Evolutionary conservation across 1,140 invertebrate species (phyloP), one percentile per base, ranked within the genome.

Genomic region (Ptiloglossa arizonensis): DNA sequence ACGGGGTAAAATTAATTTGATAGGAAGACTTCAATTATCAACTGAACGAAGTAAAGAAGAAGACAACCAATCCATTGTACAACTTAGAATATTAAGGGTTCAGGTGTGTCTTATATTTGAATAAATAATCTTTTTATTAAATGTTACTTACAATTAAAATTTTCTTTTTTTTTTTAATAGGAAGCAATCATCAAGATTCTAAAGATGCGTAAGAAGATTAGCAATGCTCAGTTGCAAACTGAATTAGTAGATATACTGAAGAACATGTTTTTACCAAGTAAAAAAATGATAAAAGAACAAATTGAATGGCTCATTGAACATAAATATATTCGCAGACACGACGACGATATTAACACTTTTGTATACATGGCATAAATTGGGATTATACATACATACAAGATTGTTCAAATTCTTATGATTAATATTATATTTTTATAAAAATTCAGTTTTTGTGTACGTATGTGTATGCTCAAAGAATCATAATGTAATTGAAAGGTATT

Each of bases 211-310:
- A 99, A 99, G 92, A 95, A 95, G 54, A 98, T 99, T 63, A 96
- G 96, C 22, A 99, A 99, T 91, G 97, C 97, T 60, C 97, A 98
- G 81, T 93, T 99, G 59, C 98, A 99, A 94, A 97, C 97, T 50
- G 98, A 99, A 94, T 94, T 99, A 50, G 96, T 99, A 9, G 98
- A 99, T 93, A 99, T 99, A 91, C 93, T 99, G 64, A 99, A 99
- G 93, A 99, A 99, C 91, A 99, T 99, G 98, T 99, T 99, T 94
- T 93, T 99, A 85, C 99, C 99, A 41, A 98, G 98, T 78, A 99
- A 99, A 93, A 99, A 99, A 93, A 97, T 99, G 96, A 99, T 99
- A 82, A 99, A 99, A 93, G 98, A 99, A 93, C 98, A 99, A 93
- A 96, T 99, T 44, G 98, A 99, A 92, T 99, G 98, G 98, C 94